These are phyloP conservation scores for Gallinago paraguaiae DNA, from an alignment of 2,113 vertebrate species.

Conservation along the genomic window DNA sequence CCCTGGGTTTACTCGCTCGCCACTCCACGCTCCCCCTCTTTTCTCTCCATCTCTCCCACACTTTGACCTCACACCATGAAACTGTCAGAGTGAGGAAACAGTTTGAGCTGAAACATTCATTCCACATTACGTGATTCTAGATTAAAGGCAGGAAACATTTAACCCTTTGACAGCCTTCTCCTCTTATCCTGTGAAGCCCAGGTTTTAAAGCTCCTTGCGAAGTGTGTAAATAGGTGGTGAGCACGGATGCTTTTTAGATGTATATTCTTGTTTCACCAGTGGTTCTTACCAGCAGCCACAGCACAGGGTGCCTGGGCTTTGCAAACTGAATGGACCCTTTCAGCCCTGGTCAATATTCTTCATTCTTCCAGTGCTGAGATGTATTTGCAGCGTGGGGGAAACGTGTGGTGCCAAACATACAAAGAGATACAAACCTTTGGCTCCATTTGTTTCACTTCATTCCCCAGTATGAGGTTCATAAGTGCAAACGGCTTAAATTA, in stretches of 20 bases:
- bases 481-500: constrained; percentile 33
- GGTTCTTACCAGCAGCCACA: background rate
- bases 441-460: background rate
- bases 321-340: background rate
- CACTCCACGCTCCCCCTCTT: background rate
- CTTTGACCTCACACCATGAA: constrained; percentile 50
- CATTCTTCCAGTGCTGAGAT: background rate
- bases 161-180: constrained; percentile 20
- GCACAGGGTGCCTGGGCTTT: background rate
- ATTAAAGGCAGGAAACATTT: constrained; percentile 49
- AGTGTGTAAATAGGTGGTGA: background rate
- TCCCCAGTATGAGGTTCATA: background rate
- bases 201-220: background rate
- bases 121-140: constrained; percentile 48
- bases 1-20: background rate
- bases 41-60: background rate
- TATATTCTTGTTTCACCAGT: background rate
- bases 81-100: constrained; percentile 34
- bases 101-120: constrained; percentile 58
- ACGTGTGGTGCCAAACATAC: background rate
- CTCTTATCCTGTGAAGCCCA: background rate
- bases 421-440: background rate
- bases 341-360: background rate
- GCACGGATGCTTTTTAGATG: background rate
- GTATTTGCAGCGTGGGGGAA: background rate